A percentile compares a stretch with the other conserved stretches of the same genome.
Evolutionary conservation across 2,113 vertebrate genomes (phyloP).

Genomic region (Hypanus sabinus): DNA sequence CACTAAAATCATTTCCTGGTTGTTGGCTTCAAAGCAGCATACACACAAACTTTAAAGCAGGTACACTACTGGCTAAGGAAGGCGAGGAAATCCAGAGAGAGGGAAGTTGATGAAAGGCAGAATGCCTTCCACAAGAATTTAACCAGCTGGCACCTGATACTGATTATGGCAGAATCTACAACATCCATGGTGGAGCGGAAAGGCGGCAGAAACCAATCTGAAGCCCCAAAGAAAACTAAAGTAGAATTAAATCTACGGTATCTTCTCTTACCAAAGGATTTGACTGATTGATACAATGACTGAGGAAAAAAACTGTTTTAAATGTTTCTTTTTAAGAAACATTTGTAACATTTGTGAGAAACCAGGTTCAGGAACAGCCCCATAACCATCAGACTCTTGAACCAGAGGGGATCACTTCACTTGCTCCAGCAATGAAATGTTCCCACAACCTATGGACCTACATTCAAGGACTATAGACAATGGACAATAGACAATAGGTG

Average conservation of each 20-base stretch:
- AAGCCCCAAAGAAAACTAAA: neutral
- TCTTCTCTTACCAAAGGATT: neutral
- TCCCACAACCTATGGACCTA: too few species aligned
- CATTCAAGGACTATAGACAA: too few species aligned
- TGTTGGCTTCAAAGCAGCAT: neutral
- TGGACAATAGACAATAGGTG: too few species aligned
- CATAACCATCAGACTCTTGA: too few species aligned
- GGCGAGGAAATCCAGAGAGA: constrained; percentile 7
- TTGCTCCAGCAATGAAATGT: too few species aligned
- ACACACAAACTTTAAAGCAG: neutral
- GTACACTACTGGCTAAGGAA: neutral
- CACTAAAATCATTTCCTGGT: constrained; percentile 13
- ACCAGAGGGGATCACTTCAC: too few species aligned
- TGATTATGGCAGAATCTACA: neutral
- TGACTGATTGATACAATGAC: neutral
- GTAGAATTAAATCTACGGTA: neutral
- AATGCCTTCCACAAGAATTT: neutral
- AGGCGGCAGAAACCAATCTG: neutral
- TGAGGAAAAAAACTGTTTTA: neutral
- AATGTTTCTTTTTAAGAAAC: neutral
- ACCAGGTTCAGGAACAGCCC: too few species aligned
- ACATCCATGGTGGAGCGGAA: neutral
- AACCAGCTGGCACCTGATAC: neutral
- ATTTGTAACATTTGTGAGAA: neutral
- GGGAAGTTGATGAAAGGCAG: neutral